A percentile compares a stretch with the other conserved stretches of the same genome.
Evolutionary conservation across 1,140 invertebrate genomes (phyloP).

Genomic region (Heliconius nattereri): DNA sequence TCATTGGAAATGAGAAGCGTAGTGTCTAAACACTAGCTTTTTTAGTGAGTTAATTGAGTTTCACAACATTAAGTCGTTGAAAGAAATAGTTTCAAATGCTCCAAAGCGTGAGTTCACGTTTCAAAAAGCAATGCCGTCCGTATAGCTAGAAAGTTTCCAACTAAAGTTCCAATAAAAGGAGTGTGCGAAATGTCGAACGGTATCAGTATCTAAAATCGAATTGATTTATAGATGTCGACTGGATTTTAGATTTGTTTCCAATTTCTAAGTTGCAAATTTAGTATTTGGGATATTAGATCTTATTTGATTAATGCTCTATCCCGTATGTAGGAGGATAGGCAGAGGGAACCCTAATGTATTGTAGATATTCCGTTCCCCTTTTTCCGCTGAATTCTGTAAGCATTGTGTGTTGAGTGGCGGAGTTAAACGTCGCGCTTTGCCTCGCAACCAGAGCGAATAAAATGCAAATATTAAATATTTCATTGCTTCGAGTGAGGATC

Average conservation of each 20-base stretch:
- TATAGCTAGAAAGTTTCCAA: slow-evolving; percentile 14
- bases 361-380: too few relatives aligned
- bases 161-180: slow-evolving; percentile 10
- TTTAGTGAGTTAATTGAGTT: neutral
- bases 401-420: too few relatives aligned
- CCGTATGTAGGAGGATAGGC: too few relatives aligned
- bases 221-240: slow-evolving; percentile 12
- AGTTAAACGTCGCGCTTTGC: too few relatives aligned
- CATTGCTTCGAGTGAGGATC: too few relatives aligned
- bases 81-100: neutral
- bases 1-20: too few relatives aligned
- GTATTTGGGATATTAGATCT: neutral
- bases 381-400: too few relatives aligned
- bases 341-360: too few relatives aligned
- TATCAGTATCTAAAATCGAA: neutral
- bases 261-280: slow-evolving; percentile 7
- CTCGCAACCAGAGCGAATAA: too few relatives aligned
- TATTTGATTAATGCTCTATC: neutral
- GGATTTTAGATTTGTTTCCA: neutral
- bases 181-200: neutral
- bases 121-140: slow-evolving; percentile 21
- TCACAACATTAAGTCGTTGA: neutral
- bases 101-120: neutral
- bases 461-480: too few relatives aligned
- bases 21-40: too few relatives aligned